Percentiles rank a stretch among this genome's conserved stretches.
Conservation (phyloP, 2,113 vertebrate species). For the Tenrec ecaudatus region DNA sequence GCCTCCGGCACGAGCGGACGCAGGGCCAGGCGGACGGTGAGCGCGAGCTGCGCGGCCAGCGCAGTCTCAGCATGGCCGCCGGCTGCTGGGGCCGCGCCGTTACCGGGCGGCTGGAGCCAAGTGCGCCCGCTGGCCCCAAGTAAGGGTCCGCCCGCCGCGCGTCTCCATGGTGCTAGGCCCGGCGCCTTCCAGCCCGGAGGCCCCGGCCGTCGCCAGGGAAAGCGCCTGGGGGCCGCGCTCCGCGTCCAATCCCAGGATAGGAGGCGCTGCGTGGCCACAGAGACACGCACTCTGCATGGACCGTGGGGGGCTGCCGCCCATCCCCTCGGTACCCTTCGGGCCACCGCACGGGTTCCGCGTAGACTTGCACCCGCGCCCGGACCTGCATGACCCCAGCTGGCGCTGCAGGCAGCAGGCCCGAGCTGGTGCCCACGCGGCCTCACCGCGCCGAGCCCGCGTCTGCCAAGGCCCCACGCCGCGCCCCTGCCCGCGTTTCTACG, state of each 20-base stretch:
- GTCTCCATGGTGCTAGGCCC: conserved; percentile 80
- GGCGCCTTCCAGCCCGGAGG: conserved; percentile 48
- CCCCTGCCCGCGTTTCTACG: conserved; percentile 80
- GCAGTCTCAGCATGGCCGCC: conserved; percentile 96
- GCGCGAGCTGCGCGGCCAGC: conserved; percentile 91
- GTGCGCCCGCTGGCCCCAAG: conserved; percentile 86
- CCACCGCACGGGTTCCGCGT: conserved; percentile 93
- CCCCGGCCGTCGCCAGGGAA: conserved; percentile 13
- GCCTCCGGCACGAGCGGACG: conserved; percentile 92
- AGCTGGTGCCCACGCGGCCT: neutral
- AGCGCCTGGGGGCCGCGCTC: conserved; percentile 20
- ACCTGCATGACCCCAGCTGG: conserved; percentile 85
- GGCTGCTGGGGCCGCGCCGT: conserved; percentile 96
- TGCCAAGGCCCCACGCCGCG: neutral
- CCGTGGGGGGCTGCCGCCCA: conserved; percentile 81
- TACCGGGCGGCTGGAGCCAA: conserved; percentile 89
- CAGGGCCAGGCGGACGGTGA: conserved; percentile 94
- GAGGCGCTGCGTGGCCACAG: neutral
- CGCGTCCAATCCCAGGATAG: neutral
- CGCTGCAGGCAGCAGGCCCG: neutral
- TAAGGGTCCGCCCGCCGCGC: conserved; percentile 68
- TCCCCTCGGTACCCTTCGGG: conserved; percentile 91
- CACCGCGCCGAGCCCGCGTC: neutral
- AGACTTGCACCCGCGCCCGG: conserved; percentile 73
- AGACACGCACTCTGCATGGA: neutral